phyloP scores from a whole-genome alignment of 2,797 vertebrate species.

The Centropyge bicolor region DNA sequence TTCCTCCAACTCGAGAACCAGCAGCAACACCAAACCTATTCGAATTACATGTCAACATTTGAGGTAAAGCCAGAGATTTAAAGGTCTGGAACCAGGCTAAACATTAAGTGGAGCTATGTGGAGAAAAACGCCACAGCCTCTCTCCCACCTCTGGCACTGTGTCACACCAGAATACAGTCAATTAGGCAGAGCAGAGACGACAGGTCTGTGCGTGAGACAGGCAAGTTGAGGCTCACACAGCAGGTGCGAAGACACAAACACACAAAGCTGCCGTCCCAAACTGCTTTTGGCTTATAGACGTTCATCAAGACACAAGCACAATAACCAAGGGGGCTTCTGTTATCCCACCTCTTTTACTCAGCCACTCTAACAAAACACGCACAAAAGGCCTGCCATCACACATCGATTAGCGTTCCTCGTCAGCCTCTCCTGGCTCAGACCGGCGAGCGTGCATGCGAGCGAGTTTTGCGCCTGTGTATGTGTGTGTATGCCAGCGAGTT shows the following conservation, averaged over 20 bases:
- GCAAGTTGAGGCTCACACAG: background rate
- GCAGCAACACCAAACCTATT: background rate
- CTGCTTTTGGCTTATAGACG: background rate
- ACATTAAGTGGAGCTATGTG: background rate
- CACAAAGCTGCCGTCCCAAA: background rate
- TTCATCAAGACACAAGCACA: slow-evolving; percentile 4
- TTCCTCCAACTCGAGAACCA: background rate
- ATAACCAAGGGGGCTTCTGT: slow-evolving; percentile 15
- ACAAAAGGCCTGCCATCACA: slow-evolving; percentile 58
- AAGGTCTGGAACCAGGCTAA: background rate
- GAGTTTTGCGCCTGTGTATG: slow-evolving; percentile 4
- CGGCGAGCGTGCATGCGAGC: slow-evolving; percentile 2
- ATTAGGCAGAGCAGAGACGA: slow-evolving; percentile 11
- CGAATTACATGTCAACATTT: background rate
- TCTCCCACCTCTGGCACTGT: background rate
- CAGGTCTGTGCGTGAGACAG: background rate
- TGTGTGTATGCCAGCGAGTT: slow-evolving; percentile 30
- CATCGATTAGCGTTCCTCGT: slow-evolving; percentile 49
- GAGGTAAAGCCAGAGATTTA: background rate
- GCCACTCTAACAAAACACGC: slow-evolving; percentile 36
- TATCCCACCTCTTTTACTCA: slow-evolving; percentile 34
- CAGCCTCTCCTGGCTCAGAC: slow-evolving; percentile 38
- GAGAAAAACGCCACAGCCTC: background rate
- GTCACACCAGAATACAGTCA: slow-evolving; percentile 13
- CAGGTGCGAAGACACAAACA: background rate